These are phyloP conservation scores for Pandemis heparana DNA, from an alignment of 2,888 invertebrate genomes.

Conservation along the genomic window DNA sequence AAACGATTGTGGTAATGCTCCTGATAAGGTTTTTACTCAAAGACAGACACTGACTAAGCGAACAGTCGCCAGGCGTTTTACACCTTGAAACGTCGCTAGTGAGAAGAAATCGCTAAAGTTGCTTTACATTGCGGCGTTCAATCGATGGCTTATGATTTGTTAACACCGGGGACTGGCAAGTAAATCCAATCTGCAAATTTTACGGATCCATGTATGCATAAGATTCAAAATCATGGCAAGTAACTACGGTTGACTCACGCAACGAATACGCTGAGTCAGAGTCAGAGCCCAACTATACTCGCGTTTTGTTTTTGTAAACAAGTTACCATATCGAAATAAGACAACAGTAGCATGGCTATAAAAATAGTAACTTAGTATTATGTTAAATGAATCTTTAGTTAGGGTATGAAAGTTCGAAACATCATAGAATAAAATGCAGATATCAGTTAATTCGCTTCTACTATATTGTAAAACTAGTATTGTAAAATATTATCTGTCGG, in stretches of 20 bases:
- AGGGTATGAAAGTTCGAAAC: not conserved
- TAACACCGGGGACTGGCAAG: too few species aligned
- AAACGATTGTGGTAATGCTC: too few species aligned
- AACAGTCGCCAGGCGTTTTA: not conserved
- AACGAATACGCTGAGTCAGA: not conserved
- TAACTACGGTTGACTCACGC: not conserved
- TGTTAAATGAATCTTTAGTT: too few species aligned
- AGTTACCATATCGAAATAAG: not conserved
- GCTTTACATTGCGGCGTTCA: too few species aligned
- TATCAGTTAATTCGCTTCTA: not conserved
- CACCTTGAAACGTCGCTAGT: too few species aligned
- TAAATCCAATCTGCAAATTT: too few species aligned
- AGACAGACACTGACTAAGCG: not conserved
- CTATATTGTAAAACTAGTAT: not conserved
- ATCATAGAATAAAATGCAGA: not conserved
- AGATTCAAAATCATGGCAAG: not conserved
- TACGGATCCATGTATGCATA: too few species aligned
- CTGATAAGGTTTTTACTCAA: too few species aligned
- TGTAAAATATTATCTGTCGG: not conserved
- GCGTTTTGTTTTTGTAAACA: not conserved
- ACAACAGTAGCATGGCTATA: too few species aligned
- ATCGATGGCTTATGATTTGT: too few species aligned
- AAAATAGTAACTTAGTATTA: too few species aligned
- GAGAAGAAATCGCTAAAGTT: too few species aligned
- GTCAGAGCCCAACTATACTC: not conserved